Base-by-base conservation (phyloP, 2,888 invertebrate genomes). In the Halocaridina rubra region DNA sequence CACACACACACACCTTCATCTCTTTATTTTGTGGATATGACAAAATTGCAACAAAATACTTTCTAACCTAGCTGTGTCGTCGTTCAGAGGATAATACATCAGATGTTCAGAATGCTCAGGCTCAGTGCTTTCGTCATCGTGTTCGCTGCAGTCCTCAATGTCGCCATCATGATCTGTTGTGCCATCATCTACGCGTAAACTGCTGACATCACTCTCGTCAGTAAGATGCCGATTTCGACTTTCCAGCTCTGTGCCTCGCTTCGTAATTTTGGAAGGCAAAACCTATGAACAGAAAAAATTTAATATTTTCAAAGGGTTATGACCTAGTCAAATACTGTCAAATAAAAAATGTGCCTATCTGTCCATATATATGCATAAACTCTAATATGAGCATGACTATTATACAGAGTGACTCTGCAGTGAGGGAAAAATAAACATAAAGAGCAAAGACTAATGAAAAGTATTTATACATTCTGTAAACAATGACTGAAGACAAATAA, bases 141-240 rank as follows among this genome's bases (percentile, higher is more conserved):
- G 95, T 0, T 95, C 89, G 46, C 89, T 88, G 90, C 96, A 96
- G 89, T 96, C 96, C 89, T 96, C 96, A 0, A 96, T 94, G 89
- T 96, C 96, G 0, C 95, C 96, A 88, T 96, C 96, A 90, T 96
- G 96, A 85, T 96, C 96, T 8, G 95, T 95, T 22, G 86, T 81
- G n/a, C 84, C 80, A 13, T 81, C 86, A 57, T 86, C 87, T 57
- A 86, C 76, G 39, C 84, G 81, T 81, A 85, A 72, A 57, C 94
- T 93, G 91, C 94, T 94, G 84, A 94, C 92, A 85, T 94, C 94
- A 88, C 94, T 94, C 90, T 94, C 94, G 90, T 94, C 94, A 0
- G 94, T 94, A 89, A 93, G 93, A 88, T 93, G 94, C 76, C 94
- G 91, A 86, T 92, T 93, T n/a, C 87, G 88, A 19, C 80, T 57